Base-by-base conservation (phyloP, 2,888 invertebrate species). In the Watsonalla cultraria region DNA sequence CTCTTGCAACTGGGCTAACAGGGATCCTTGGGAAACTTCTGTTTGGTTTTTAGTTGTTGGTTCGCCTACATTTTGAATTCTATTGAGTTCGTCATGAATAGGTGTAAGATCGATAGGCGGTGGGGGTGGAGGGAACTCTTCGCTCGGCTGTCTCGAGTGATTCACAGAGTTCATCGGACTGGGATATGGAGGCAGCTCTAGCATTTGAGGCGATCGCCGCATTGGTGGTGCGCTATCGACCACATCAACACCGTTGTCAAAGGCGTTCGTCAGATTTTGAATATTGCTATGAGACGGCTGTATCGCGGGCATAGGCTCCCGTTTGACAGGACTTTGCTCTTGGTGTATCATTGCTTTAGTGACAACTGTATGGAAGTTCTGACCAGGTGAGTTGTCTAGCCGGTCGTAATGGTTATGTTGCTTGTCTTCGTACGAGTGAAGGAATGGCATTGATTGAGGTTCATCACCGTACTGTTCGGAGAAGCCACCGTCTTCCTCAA, bases 41-140 rank as follows among this genome's bases (percentile, higher is more conserved):
- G 80, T 70, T 58, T 86, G 83, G 47, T 64, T 78, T 56, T 56
- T 76, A 72, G 76, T 86, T 72, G 63, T 60, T 8, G 60, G 56
- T 35, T 73, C 72, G 56, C 72, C 78, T 7, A 65, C 60, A 42
- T 72, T 76, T 67, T 86, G 83, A 51, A 93, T 86, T 66, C 91
- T 90, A 59, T 88, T 85, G 7, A 93, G 77, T 76, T 94, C 92
- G 60, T 94, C 93, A 56, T 93, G 93, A 0, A 94, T 82, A 0
- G 93, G 92, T 24, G 92, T 93, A 59, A 95, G 85, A 61, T 95
- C 95, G 49, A 95, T 92, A 0, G 95, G 95, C 0, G 95, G 94
- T 0, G 97, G 97, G n/a, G 96, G 96, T 6, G 96, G 96, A 50
- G 97, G 97, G 70, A 97, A 97, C 69, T 97, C 97, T 82, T 96